Evolutionary conservation across 2,113 vertebrate genomes (phyloP).

Genomic region (Xiphophorus hellerii): DNA sequence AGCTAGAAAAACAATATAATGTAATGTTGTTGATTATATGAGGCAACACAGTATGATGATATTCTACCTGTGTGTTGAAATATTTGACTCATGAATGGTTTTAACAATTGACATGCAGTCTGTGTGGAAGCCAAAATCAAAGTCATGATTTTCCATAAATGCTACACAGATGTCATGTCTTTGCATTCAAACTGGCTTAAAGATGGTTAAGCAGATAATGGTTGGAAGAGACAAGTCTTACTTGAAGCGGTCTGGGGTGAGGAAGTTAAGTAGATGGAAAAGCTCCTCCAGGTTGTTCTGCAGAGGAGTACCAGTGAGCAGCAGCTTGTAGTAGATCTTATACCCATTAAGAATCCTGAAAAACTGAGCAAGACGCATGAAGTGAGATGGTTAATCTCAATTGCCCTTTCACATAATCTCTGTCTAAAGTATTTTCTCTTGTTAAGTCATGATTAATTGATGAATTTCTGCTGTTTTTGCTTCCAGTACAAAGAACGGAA

Average conservation of each 20-base stretch:
- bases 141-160: background rate
- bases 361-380: constrained; percentile 81
- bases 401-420: background rate
- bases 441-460: background rate
- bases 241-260: constrained; percentile 97
- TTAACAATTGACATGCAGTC: background rate
- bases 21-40: too few species aligned
- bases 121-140: background rate
- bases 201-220: background rate
- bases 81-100: background rate
- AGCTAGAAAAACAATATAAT: too few species aligned
- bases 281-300: constrained; percentile 99
- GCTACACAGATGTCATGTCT: too few species aligned
- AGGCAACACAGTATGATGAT: too few species aligned
- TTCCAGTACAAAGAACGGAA: background rate
- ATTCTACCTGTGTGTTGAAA: background rate
- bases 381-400: background rate
- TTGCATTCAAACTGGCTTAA: background rate
- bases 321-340: constrained; percentile 98
- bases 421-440: background rate
- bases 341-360: constrained; percentile 97
- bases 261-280: constrained; percentile 98
- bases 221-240: constrained; percentile 66
- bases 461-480: background rate
- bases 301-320: constrained; percentile 95